A percentile compares a stretch with the other conserved stretches of the same genome.
Evolutionary conservation across 2,797 vertebrate species (phyloP).

Genomic region (Poecilia wingei): DNA sequence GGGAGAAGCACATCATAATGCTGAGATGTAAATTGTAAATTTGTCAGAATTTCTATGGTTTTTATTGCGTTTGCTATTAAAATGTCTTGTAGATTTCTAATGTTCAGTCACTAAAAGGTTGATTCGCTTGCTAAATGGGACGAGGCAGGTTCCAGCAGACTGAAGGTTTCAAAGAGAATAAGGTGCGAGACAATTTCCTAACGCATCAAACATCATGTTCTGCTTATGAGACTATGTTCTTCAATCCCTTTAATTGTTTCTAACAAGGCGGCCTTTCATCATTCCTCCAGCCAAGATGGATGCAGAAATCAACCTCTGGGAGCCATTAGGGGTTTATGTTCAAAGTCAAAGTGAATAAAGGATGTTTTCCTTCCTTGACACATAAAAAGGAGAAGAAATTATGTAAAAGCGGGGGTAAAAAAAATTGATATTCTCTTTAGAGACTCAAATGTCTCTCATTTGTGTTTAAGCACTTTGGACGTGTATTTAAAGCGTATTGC

Average conservation of each 20-base stretch:
- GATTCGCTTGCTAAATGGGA: background rate
- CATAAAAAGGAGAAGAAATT: slow-evolving; percentile 40
- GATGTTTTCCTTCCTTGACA: slow-evolving; percentile 65
- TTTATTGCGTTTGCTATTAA: background rate
- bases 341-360: slow-evolving; percentile 69
- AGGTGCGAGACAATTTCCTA: background rate
- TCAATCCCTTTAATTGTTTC: slow-evolving; percentile 32
- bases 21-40: background rate
- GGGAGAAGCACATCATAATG: background rate
- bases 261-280: slow-evolving; percentile 50
- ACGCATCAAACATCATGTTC: slow-evolving; percentile 6
- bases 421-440: slow-evolving; percentile 14
- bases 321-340: slow-evolving; percentile 63
- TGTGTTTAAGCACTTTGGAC: slow-evolving; percentile 9
- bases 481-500: slow-evolving; percentile 17
- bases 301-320: slow-evolving; percentile 42
- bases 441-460: slow-evolving; percentile 12
- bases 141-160: slow-evolving; percentile 5
- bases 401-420: background rate
- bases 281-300: slow-evolving; percentile 56
- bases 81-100: background rate
- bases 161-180: slow-evolving; percentile 1
- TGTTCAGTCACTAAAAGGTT: background rate
- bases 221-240: slow-evolving; percentile 1
- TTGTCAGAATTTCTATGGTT: background rate